Evolutionary conservation across 1,140 invertebrate genomes (phyloP).

Genomic region (Colletes gigas): DNA sequence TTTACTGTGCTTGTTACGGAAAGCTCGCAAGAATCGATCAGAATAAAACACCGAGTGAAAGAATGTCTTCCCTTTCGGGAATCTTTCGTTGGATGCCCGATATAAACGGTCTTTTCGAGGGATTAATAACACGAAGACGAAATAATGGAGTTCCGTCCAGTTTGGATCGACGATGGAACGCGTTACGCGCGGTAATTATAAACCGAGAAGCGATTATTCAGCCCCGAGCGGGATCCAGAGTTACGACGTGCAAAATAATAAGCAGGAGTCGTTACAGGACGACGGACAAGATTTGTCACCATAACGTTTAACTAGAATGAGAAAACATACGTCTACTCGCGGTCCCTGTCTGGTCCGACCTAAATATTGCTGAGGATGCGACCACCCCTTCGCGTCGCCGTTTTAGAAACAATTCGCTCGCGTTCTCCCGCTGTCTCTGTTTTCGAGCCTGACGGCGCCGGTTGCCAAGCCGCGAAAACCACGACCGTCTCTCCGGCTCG

Average conservation of each 20-base stretch:
- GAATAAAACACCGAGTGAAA: too few species aligned
- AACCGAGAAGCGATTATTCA: background rate
- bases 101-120: too few species aligned
- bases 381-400: background rate
- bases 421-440: slow-evolving; percentile 26
- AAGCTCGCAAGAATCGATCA: too few species aligned
- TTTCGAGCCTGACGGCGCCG: slow-evolving; percentile 14
- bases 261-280: background rate
- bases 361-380: slow-evolving; percentile 15
- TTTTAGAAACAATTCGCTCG: slow-evolving; percentile 36
- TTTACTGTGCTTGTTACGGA: too few species aligned
- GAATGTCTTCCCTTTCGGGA: too few species aligned
- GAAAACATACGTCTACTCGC: background rate
- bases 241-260: slow-evolving; percentile 3
- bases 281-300: slow-evolving; percentile 30
- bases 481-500: slow-evolving; percentile 50
- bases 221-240: background rate
- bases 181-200: background rate
- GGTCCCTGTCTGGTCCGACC: slow-evolving; percentile 5
- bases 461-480: slow-evolving; percentile 44
- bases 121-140: too few species aligned
- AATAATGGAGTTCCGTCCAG: too few species aligned
- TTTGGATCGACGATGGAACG: too few species aligned
- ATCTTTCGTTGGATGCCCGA: too few species aligned
- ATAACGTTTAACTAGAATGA: slow-evolving; percentile 2